Evolutionary conservation across 2,888 invertebrate genomes (phyloP).

Genomic region (Tiphia femorata): DNA sequence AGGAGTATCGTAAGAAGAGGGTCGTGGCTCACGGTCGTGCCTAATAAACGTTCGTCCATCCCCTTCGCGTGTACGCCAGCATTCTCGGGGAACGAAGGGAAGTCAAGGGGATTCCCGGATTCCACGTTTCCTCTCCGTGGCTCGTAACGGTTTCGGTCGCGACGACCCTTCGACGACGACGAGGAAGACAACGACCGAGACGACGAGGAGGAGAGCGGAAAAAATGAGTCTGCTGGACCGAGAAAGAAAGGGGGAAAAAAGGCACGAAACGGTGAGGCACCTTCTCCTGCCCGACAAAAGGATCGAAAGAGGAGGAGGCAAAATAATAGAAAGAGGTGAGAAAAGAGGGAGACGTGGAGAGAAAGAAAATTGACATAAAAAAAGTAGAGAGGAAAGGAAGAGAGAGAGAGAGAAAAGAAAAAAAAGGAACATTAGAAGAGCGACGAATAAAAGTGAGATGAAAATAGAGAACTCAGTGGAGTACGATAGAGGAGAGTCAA

Average conservation of each 20-base stretch:
- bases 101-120: conserved; percentile 37
- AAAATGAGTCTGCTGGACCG: not conserved
- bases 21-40: conserved; percentile 17
- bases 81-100: conserved; percentile 23
- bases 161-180: conserved; percentile 4
- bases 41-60: conserved; percentile 46
- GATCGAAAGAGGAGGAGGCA: not conserved
- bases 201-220: not conserved
- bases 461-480: not conserved
- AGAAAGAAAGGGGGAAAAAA: not conserved
- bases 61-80: conserved; percentile 23
- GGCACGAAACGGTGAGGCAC: conserved; percentile 20
- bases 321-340: conserved; percentile 4
- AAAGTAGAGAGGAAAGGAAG: not conserved
- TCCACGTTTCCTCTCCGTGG: conserved; percentile 19
- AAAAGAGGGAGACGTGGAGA: too few relatives aligned
- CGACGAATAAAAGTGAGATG: not conserved
- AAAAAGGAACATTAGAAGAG: not conserved
- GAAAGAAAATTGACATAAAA: too few relatives aligned
- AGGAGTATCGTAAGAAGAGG: too few relatives aligned
- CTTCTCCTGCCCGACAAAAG: conserved; percentile 9
- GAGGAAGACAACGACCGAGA: not conserved
- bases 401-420: conserved; percentile 7
- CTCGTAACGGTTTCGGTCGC: conserved; percentile 25
- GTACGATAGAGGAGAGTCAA: too few relatives aligned